A percentile compares a stretch with the other conserved stretches of the same genome.
These are phyloP conservation scores for Drosophila falleni DNA, from an alignment of 2,888 invertebrate genomes.

Conservation along the genomic window DNA sequence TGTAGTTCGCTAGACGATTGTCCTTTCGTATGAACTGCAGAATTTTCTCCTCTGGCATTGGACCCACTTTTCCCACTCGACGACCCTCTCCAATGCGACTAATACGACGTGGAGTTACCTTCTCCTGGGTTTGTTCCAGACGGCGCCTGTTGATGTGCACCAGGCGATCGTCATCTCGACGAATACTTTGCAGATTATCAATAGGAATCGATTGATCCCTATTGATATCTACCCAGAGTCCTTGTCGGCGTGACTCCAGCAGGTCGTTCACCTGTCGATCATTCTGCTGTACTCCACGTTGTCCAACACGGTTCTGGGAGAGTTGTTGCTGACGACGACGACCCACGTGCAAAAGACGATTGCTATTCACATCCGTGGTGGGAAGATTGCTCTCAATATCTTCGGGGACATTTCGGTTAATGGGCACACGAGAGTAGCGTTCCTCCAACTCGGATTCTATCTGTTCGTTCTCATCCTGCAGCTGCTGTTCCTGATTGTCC, in stretches of 20 bases:
- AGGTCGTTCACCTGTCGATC: constrained; percentile 1
- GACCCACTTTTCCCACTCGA: constrained; percentile 27
- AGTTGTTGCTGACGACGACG: constrained; percentile 64
- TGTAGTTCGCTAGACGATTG: constrained; percentile 40
- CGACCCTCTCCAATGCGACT: constrained; percentile 55
- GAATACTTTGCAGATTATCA: background rate
- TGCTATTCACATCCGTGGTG: constrained; percentile 43
- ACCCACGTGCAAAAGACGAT: constrained; percentile 56
- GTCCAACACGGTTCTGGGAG: constrained; percentile 36
- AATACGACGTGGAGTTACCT: constrained; percentile 29
- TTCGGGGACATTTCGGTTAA: background rate
- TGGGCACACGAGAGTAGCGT: constrained; percentile 9
- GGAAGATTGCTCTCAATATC: constrained; percentile 36
- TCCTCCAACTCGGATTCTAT: background rate
- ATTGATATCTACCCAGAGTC: background rate
- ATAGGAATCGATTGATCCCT: background rate
- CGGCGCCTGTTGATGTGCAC: constrained; percentile 20
- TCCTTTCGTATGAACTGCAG: constrained; percentile 58
- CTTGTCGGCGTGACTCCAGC: background rate
- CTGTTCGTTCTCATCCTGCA: background rate
- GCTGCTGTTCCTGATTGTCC: background rate
- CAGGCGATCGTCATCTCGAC: constrained; percentile 17
- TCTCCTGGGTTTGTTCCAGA: background rate
- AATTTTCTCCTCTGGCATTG: constrained; percentile 51
- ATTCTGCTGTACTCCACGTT: background rate